Evolutionary conservation across 1,140 invertebrate species (phyloP).

Genomic region (Ectropis grisescens): DNA sequence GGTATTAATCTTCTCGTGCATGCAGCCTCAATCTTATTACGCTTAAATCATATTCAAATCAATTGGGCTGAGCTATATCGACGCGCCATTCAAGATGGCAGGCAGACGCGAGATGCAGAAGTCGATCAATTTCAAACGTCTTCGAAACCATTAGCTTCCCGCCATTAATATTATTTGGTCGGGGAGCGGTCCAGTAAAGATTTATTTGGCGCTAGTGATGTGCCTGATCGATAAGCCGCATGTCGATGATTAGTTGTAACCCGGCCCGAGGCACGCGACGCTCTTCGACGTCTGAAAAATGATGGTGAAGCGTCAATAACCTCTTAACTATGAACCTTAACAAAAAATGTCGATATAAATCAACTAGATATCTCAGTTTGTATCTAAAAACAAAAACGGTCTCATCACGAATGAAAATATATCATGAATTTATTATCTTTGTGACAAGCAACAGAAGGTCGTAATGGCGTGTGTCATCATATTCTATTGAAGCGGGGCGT

Average conservation of each 20-base stretch:
- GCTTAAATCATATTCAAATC: slow-evolving; percentile 25
- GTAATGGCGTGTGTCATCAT: slow-evolving; percentile 54
- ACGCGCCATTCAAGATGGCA: slow-evolving; percentile 19
- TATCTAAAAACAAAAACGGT: slow-evolving; percentile 15
- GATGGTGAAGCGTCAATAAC: no score
- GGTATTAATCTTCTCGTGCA: no score
- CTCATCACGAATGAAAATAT: slow-evolving; percentile 26
- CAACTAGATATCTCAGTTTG: no score
- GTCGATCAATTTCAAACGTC: slow-evolving; percentile 47
- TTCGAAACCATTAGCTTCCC: slow-evolving; percentile 42
- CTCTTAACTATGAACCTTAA: no score
- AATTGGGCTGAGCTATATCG: slow-evolving; percentile 21
- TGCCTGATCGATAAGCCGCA: slow-evolving; percentile 43
- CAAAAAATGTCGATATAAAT: no score
- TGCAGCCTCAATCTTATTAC: not conserved
- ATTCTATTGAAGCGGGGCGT: slow-evolving; percentile 37
- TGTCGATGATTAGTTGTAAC: slow-evolving; percentile 45
- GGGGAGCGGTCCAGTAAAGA: slow-evolving; percentile 26
- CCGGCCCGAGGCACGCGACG: slow-evolving; percentile 27
- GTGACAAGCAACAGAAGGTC: slow-evolving; percentile 31
- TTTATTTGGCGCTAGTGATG: slow-evolving; percentile 54
- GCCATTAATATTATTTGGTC: slow-evolving; percentile 42
- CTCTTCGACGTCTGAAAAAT: slow-evolving; percentile 3
- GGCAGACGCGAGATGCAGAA: slow-evolving; percentile 20
- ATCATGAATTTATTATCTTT: slow-evolving; percentile 36